A percentile compares a stretch with the other conserved stretches of the same genome.
phyloP scores from a whole-genome alignment of 2,113 vertebrate genomes.

The Monopterus albus region DNA sequence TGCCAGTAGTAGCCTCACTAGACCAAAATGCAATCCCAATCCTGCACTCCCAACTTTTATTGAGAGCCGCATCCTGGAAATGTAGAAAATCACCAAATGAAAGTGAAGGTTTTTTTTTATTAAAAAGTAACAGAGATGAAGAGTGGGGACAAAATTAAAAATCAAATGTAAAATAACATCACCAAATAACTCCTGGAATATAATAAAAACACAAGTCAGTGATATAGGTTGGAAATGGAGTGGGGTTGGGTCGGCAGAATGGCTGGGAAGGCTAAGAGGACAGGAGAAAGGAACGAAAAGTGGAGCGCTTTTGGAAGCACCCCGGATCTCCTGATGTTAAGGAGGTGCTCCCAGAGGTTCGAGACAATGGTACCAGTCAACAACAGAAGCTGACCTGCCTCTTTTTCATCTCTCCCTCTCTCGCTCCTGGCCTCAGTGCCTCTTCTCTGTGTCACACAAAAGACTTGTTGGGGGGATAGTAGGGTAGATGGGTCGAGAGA shows the following conservation, averaged over 20 bases:
- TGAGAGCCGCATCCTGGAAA: neutral
- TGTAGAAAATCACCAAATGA: too few species aligned
- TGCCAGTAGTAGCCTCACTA: neutral
- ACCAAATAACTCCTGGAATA: neutral
- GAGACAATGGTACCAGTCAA: constrained; percentile 79
- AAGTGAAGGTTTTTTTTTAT: neutral
- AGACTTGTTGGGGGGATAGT: constrained; percentile 55
- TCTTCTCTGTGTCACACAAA: constrained; percentile 71
- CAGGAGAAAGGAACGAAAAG: constrained; percentile 60
- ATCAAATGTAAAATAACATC: neutral
- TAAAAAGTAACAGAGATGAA: neutral
- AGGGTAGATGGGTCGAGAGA: constrained; percentile 68
- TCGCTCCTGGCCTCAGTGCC: constrained; percentile 32
- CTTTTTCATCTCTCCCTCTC: constrained; percentile 32
- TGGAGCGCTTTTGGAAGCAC: constrained; percentile 70
- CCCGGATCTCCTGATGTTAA: constrained; percentile 66
- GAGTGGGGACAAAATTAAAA: neutral
- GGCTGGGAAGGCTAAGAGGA: constrained; percentile 33
- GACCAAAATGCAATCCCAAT: neutral
- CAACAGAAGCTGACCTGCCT: constrained; percentile 55
- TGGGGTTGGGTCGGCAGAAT: constrained; percentile 12
- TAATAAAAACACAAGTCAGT: neutral
- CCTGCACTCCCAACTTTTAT: neutral
- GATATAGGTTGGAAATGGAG: neutral
- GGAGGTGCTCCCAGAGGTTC: constrained; percentile 68